Percentiles rank a stretch among this genome's conserved stretches.
Evolutionary conservation across 2,113 vertebrate species (phyloP).

Genomic region (Ursus arctos): DNA sequence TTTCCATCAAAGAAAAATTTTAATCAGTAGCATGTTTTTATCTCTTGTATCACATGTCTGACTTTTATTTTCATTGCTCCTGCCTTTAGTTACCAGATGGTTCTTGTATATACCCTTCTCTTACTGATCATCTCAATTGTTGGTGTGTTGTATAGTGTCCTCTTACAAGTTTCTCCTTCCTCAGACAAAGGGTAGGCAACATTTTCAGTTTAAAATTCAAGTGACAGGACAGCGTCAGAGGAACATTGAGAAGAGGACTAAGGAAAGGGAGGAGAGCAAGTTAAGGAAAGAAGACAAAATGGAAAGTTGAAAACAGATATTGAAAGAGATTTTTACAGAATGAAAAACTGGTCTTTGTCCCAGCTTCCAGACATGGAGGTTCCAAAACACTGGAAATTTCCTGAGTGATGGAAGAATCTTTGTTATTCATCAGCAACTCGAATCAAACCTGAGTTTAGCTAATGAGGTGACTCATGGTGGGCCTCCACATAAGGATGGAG

Average conservation of each 20-base stretch:
- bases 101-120: background rate
- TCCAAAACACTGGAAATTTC: background rate
- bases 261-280: background rate
- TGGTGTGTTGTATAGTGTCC: background rate
- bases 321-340: background rate
- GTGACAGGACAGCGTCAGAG: background rate
- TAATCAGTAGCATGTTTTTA: background rate
- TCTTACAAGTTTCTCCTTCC: background rate
- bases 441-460: background rate
- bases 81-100: background rate
- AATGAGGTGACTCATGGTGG: background rate
- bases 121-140: background rate
- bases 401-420: background rate
- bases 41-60: background rate
- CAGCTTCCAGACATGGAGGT: background rate
- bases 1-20: background rate
- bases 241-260: background rate
- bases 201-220: background rate
- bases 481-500: background rate
- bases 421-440: background rate
- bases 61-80: background rate
- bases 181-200: background rate
- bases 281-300: background rate
- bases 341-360: background rate
- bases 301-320: background rate